Evolutionary conservation across 2,113 vertebrate species (phyloP), one percentile per base, ranked within the genome.

Genomic region (Ceyx cyanopectus): DNA sequence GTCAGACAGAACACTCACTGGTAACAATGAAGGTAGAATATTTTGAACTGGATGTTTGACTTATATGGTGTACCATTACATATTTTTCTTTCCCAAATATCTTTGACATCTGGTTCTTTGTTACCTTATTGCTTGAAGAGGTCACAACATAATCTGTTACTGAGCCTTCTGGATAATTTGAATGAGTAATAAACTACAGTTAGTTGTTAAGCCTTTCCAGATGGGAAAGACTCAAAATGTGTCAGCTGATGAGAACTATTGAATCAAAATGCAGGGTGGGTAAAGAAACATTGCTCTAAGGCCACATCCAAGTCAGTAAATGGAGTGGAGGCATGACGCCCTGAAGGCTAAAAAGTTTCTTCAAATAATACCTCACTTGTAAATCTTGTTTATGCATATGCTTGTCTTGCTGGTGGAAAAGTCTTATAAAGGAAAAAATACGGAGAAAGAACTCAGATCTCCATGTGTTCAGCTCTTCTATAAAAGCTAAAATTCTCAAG

Each of bases 141-240:
- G 27, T 2, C 26, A 29, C 16, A n/a, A 12, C 0, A 0, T 5
- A 32, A 27, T 12, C 32, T 58, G 12, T 24, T 51, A 45, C 4
- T 50, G 10, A 73, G 16, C 2, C 26, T 5, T 45, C 14, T 54
- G 41, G 24, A 51, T 50, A 69, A 62, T 58, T 19, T 24, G 26
- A 80, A 76, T 26, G 1, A 57, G 5, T 30, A 76, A 84, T 15
- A 54, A 87, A 34, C 50, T 46, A 43, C 19, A 54, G 14, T 20
- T 80, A 50, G 6, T 27, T 4, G 50, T 51, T 41, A 37, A 27
- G 22, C 3, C 7, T 63, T 84, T 72, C 21, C 30, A 60, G 11
- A 16, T 17, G n/a, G 22, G 40, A 89, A 61, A 57, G 45, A 30
- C 6, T 80, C 9, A 48, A 30, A 30, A 30, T 30, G 3, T 62